Conservation (phyloP, 2,888 invertebrate species). For the Leptopterna dolabrata region DNA sequence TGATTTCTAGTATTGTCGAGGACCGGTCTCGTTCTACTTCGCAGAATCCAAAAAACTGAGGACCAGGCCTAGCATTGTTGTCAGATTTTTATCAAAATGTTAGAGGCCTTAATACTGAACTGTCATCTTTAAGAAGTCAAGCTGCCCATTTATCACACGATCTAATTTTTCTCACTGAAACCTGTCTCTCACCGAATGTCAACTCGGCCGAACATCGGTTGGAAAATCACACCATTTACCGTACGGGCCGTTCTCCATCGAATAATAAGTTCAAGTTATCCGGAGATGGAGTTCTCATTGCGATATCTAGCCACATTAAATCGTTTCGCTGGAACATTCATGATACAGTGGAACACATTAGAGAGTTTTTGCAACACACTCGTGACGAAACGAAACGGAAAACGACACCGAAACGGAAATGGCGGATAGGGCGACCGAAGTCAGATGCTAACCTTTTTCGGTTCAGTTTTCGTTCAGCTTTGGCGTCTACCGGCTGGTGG, state of each 20-base stretch:
- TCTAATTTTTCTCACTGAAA: not conserved
- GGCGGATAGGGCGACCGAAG: no score
- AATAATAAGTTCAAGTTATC: not conserved
- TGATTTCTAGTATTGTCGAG: no score
- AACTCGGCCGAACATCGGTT: not conserved
- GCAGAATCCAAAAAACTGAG: no score
- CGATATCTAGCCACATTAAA: not conserved
- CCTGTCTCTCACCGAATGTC: not conserved
- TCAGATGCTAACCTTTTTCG: no score
- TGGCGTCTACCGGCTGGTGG: no score
- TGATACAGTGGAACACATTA: not conserved
- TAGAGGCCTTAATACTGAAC: constrained; percentile 18
- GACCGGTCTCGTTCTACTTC: no score
- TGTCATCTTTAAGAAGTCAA: not conserved
- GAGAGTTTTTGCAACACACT: no score
- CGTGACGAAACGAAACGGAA: no score
- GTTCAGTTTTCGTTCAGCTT: no score
- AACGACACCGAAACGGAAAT: no score
- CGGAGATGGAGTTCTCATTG: not conserved
- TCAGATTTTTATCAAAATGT: constrained; percentile 34
- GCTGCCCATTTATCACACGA: not conserved
- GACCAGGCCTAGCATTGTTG: no score
- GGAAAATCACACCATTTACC: not conserved
- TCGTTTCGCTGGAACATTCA: not conserved
- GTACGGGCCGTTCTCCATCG: not conserved